phyloP scores from a whole-genome alignment of 2,113 vertebrate genomes.

The Craseonycteris thonglongyai region DNA sequence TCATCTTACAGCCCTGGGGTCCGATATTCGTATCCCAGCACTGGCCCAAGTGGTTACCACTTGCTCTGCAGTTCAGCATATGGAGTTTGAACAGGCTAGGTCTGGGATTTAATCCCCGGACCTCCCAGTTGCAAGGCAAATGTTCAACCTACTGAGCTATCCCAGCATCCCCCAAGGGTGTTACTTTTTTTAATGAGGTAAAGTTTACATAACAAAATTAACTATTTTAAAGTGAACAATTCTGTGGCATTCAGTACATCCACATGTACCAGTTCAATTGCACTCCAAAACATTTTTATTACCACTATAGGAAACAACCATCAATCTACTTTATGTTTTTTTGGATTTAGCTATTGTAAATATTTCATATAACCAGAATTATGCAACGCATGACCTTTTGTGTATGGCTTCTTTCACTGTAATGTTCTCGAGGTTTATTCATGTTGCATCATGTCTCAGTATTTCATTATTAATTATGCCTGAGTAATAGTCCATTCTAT shows the following conservation, averaged over 20 bases:
- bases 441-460: not conserved
- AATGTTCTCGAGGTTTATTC: no score
- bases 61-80: no score
- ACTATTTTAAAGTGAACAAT: not conserved
- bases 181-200: not conserved
- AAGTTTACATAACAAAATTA: not conserved
- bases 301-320: not conserved
- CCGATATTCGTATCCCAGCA: no score
- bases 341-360: not conserved
- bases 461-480: not conserved
- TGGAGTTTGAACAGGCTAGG: no score
- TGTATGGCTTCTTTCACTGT: not conserved
- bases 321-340: not conserved
- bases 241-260: not conserved
- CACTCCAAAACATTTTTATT: not conserved
- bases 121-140: no score
- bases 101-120: no score
- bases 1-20: no score
- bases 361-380: not conserved
- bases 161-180: no score
- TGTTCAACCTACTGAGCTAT: no score
- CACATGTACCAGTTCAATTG: not conserved
- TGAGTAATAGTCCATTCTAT: not conserved
- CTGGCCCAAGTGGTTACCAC: no score
- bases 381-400: not conserved